Base-by-base conservation (phyloP, 2,888 invertebrate genomes). In the Watsonalla binaria region DNA sequence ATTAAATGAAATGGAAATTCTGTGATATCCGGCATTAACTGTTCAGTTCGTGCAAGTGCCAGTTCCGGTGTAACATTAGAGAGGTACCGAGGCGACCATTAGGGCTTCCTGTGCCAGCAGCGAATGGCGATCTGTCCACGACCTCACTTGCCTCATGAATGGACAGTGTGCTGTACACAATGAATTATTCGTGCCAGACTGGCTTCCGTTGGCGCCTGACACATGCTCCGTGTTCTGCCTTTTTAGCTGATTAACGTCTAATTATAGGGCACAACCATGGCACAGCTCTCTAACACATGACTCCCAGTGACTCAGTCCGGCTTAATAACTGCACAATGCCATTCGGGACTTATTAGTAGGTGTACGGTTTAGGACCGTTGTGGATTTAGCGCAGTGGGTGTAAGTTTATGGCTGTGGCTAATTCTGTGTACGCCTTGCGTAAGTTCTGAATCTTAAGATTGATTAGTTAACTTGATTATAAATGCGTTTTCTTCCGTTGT, bases 221-320 rank as follows among this genome's bases (percentile, higher is more conserved):
- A 82, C 72, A 76, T 82, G 81, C 78, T 78, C 73, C 72, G 74
- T 76, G 77, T 76, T 77, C 78, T 76, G 80, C 82, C 84, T 86
- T 88, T 84, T 87, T 86, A 80, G 77, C 80, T 84, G 86, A 87
- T 89, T 85, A 87, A 84, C 77, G 77, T 88, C 87, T 89, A 88
- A 89, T 88, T 87, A 88, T 88, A 90, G 88, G 84, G 76, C 78
- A 71, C 76, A 76, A 76, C 78, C 82, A 81, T 80, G 84, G 76
- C 78, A 72, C 76, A 76, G 76, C 78, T 82, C 81, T 80, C 73
- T 73, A 74, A 65, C 75, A 82, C 78, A 84, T 81, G 84, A 85
- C 80, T 81, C 71, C 71, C 76, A 68, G 76, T 89, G 88, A 88
- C 76, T 89, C 89, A 86, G 78, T 63, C 59, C 68, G 73, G 68